A percentile compares a stretch with the other conserved stretches of the same genome.
Conservation (phyloP, 2,113 vertebrate genomes). For the Sarotherodon lohbergeri region DNA sequence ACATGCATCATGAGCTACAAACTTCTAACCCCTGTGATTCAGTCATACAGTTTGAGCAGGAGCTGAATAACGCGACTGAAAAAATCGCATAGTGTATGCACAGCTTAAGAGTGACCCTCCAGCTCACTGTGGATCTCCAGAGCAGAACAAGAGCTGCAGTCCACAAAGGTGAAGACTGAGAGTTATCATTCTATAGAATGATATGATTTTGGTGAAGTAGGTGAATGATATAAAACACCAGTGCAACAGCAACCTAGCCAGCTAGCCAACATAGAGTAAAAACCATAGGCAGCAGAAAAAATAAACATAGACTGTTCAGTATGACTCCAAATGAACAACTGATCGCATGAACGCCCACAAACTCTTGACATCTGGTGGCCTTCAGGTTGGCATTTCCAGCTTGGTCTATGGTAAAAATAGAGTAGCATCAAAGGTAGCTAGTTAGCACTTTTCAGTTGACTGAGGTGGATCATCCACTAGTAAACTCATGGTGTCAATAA, state of each 20-base stretch:
- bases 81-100: not conserved
- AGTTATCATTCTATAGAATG: not conserved
- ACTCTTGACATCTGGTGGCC: not conserved
- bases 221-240: not conserved
- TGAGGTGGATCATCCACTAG: not conserved
- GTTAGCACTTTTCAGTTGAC: not conserved
- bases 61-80: not conserved
- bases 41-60: not conserved
- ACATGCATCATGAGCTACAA: not conserved
- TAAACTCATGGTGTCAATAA: not conserved
- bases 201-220: not conserved
- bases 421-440: not conserved
- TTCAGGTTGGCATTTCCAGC: not conserved
- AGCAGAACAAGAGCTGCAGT: not conserved
- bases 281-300: not conserved
- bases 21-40: accelerated
- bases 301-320: not conserved
- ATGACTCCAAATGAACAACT: not conserved
- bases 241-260: not conserved
- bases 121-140: not conserved
- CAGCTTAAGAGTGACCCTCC: not conserved
- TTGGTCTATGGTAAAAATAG: not conserved
- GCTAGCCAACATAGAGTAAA: not conserved
- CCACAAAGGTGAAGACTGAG: not conserved
- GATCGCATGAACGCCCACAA: not conserved